Evolutionary conservation across 2,888 invertebrate species (phyloP).

Genomic region (Pediacus dermestoides): DNA sequence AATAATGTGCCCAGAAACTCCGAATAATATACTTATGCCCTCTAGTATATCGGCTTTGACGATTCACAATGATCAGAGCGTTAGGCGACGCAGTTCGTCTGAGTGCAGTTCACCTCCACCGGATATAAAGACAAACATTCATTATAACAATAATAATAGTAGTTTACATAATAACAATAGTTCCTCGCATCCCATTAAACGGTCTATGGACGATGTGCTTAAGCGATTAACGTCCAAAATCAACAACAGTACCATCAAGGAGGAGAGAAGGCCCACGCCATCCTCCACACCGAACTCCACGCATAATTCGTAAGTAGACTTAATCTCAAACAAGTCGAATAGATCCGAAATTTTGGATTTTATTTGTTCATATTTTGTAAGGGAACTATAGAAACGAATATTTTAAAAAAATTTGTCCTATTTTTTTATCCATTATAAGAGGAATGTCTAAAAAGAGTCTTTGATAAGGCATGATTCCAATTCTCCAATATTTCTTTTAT

Average conservation of each 20-base stretch:
- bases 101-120: constrained; percentile 72
- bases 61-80: constrained; percentile 57
- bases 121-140: constrained; percentile 59
- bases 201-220: constrained; percentile 89
- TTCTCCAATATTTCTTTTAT: no score
- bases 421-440: no score
- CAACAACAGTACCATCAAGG: constrained; percentile 71
- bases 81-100: constrained; percentile 55
- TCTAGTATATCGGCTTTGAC: constrained; percentile 47
- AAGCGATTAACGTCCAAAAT: constrained; percentile 81
- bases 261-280: constrained; percentile 68
- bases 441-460: no score
- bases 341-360: background rate
- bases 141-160: constrained; percentile 58
- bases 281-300: constrained; percentile 60
- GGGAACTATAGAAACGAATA: no score
- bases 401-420: no score
- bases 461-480: no score
- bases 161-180: constrained; percentile 62
- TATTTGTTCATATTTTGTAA: background rate
- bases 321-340: no score
- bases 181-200: constrained; percentile 61
- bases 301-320: constrained; percentile 46
- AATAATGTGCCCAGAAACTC: constrained; percentile 37
- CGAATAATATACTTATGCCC: constrained; percentile 37